Percentiles rank a stretch among this genome's conserved stretches.
phyloP scores from a whole-genome alignment of 2,888 invertebrate species.

The Protodeltote pygarga region DNA sequence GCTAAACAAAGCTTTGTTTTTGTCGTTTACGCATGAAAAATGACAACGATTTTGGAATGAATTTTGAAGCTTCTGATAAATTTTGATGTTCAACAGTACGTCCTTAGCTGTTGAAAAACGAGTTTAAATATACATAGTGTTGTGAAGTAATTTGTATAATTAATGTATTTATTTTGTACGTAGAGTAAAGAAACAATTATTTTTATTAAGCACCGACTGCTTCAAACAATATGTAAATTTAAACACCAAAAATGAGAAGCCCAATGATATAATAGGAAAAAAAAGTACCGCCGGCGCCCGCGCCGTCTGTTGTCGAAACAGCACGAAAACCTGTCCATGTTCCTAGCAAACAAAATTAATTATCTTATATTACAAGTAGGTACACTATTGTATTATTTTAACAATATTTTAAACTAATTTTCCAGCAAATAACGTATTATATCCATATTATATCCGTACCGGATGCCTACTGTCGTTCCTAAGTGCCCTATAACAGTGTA shows the following conservation, averaged over 20 bases:
- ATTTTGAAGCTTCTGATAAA: conserved; percentile 25
- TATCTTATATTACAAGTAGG: conserved; percentile 43
- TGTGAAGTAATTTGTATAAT: not conserved
- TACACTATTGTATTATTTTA: conserved; percentile 9
- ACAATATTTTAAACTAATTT: not conserved
- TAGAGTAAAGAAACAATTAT: not conserved
- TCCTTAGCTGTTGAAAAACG: conserved; percentile 11
- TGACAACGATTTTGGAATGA: conserved; percentile 41
- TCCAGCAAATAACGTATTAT: too few species aligned
- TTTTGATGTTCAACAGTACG: conserved; percentile 16
- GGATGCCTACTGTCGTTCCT: too few species aligned
- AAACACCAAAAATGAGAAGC: conserved; percentile 32
- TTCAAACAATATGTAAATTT: conserved; percentile 25
- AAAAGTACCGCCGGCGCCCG: conserved; percentile 76
- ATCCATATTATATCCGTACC: too few species aligned
- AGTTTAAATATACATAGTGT: conserved; percentile 22
- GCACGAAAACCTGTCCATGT: conserved; percentile 77
- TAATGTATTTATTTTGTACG: not conserved
- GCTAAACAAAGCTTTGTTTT: too few species aligned
- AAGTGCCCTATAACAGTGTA: too few species aligned
- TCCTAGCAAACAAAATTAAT: conserved; percentile 79
- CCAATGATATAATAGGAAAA: conserved; percentile 38
- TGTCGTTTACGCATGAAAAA: too few species aligned
- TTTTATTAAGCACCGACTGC: not conserved
- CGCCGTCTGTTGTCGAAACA: conserved; percentile 72